Percentiles rank a stretch among this genome's conserved stretches.
These are phyloP conservation scores for Alcis repandata DNA, from an alignment of 2,888 invertebrate species.

Conservation along the genomic window DNA sequence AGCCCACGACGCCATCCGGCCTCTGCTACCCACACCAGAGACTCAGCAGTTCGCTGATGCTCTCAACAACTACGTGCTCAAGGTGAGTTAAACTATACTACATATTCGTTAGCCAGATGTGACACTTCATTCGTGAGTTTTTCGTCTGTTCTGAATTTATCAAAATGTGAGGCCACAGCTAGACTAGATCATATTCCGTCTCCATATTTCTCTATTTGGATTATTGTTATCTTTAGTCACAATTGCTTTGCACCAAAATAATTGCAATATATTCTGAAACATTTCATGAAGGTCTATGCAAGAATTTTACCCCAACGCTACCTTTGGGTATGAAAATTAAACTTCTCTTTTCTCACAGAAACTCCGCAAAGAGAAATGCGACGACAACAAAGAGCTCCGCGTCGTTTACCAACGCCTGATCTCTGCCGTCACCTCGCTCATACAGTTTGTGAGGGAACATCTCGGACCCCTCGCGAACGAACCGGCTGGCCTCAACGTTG, in stretches of 20 bases:
- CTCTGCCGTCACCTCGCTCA: slow-evolving; percentile 86
- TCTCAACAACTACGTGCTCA: slow-evolving; percentile 87
- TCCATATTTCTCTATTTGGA: too few species aligned
- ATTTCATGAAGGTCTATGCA: too few species aligned
- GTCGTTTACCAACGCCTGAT: slow-evolving; percentile 87
- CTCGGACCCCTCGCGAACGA: slow-evolving; percentile 62
- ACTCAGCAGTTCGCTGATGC: slow-evolving; percentile 87
- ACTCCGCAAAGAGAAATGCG: slow-evolving; percentile 85
- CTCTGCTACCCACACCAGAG: slow-evolving; percentile 88
- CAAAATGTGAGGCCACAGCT: background rate
- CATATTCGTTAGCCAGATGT: too few species aligned
- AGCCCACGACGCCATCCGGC: slow-evolving; percentile 83
- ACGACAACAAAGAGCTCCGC: slow-evolving; percentile 88
- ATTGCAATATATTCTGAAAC: too few species aligned
- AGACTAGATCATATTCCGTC: background rate
- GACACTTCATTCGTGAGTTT: too few species aligned
- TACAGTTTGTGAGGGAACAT: slow-evolving; percentile 74
- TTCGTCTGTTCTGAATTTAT: background rate
- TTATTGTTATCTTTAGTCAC: too few species aligned
- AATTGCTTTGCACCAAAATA: too few species aligned
- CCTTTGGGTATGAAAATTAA: background rate
- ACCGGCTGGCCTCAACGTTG: slow-evolving; percentile 58
- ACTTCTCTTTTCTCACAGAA: slow-evolving; percentile 73
- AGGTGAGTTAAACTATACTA: slow-evolving; percentile 73
- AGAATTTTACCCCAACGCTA: background rate